Base-by-base conservation (phyloP, 2,888 invertebrate species). In the Amblyjoppa proteus region DNA sequence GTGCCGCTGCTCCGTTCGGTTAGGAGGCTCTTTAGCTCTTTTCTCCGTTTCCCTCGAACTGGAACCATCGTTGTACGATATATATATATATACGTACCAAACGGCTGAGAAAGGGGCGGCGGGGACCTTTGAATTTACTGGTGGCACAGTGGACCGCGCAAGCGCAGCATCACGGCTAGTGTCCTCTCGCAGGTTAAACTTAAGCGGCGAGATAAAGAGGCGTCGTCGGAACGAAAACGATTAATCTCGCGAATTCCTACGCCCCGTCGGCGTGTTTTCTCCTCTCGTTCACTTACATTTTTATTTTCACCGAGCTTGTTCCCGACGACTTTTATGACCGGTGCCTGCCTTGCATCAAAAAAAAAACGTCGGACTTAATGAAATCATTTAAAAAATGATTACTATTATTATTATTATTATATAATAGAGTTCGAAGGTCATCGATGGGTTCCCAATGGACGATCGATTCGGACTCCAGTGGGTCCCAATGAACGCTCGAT, bases 201-300 rank as follows among this genome's bases (percentile, higher is more conserved):
- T 69, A 11, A 85, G 84, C 77, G 81, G 84, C 84, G 84, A 79
- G 82, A 85, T 79, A 85, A 85, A 85, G 85, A 85, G 82, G 85
- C 87, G 85, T 86, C 86, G 61, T 79, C 56, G 74, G 70, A 85
- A 75, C 85, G 83, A 86, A 83, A 87, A 85, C 89, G 87, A 90
- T 90, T 88, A 83, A 87, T 90, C 90, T 89, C 87, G 86, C 86
- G 83, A 85, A 85, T 87, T 86, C 86, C 85, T 84, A 81, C 86
- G 74, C 80, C 86, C 68, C 51, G 80, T 75, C 77, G 77, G 70
- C 77, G 53, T 66, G 69, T 81, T 66, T 66, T 45, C 31, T 34
- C 34, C 69, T 74, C 75, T 64, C 68, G 51, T 64, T 49, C 25
- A 58, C 58, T 69, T 41, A 16, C 45, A 28, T 70, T 31, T 76